Percentiles rank a stretch among this genome's conserved stretches.
Conservation (phyloP, 2,113 vertebrate genomes). For the Agelaius tricolor region DNA sequence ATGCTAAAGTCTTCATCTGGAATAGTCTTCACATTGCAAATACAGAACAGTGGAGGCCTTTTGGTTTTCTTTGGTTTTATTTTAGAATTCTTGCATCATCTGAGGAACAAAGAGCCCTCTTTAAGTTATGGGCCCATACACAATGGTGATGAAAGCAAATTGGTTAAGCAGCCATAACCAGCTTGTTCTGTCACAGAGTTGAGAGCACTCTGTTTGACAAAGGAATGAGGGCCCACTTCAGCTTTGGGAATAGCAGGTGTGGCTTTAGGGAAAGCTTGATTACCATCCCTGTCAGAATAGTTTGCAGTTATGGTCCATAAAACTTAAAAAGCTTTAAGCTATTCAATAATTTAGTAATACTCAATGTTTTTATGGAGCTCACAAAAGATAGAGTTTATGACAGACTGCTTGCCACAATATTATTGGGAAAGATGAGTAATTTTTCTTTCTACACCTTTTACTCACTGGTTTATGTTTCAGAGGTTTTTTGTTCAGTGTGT, state of each 20-base stretch:
- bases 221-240: background rate
- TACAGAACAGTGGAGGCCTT: background rate
- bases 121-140: background rate
- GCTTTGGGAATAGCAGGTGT: background rate
- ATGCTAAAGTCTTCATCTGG: background rate
- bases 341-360: background rate
- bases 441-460: background rate
- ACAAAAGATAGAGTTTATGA: background rate
- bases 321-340: background rate
- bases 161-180: background rate
- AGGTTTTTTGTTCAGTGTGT: background rate
- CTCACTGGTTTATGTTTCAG: background rate
- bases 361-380: background rate
- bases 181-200: background rate
- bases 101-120: background rate
- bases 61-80: background rate
- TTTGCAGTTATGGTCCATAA: background rate
- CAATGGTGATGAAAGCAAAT: background rate
- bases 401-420: background rate
- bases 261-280: background rate
- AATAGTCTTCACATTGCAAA: background rate
- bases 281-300: background rate
- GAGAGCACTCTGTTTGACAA: background rate
- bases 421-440: background rate
- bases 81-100: background rate